Base-by-base conservation (phyloP, 2,113 vertebrate species). In the Tursiops truncatus region DNA sequence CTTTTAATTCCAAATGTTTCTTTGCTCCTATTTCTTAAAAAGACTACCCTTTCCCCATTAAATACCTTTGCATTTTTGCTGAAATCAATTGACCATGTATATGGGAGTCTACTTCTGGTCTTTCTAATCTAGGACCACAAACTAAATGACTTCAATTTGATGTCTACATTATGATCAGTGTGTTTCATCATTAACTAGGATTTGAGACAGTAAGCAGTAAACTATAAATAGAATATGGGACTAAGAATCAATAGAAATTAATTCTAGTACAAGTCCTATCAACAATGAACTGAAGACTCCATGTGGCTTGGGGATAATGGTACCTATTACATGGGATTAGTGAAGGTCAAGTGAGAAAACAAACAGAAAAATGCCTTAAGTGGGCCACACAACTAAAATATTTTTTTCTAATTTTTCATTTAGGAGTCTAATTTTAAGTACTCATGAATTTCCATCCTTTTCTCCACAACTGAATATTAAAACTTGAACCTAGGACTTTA, bases 21-120 rank as follows among this genome's bases (percentile, higher is more conserved):
- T 60, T 91, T 68, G 60, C 70, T 91, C 38, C 63, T 26, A 77
- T 94, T 90, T 96, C 81, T 67, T 90, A n/a, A 83, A 91, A 87
- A 86, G 17, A 95, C 20, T 36, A 70, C 31, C 31, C 11, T 88
- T 88, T 87, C 38, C 88, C 38, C 56, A 68, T 26, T 87, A 76
- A 95, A 28, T 84, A 70, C 21, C 21, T 83, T 84, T 89, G 62
- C 11, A 68, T 20, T 82, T 79, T 88, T 82, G 58, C 33, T 87
- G 71, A 95, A 95, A 84, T 84, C 90, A 96, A 79, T 1, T 83
- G 89, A 84, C 31, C 73, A 63, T 23, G n/a, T 63, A 73, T 23
- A 70, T 79, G 9, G 83, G 23, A 50, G 8, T 65, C 73, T 71
- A 84, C 28, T 81, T 89, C n/a, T 85, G 47, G 36, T 77, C 82